Conservation (phyloP, 2,113 vertebrate species). For the Gambusia holbrooki region DNA sequence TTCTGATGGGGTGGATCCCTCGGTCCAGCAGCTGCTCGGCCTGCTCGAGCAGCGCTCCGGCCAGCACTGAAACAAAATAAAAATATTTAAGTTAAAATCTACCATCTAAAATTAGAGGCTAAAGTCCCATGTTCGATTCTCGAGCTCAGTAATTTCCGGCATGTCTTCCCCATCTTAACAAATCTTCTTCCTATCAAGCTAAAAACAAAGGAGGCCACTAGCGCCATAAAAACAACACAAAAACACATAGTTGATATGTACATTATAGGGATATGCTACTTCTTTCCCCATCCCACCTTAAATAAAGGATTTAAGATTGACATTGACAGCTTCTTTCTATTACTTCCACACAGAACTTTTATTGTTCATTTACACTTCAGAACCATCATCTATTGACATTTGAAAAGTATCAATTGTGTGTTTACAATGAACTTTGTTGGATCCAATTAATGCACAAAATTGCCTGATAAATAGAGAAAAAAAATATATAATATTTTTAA, state of each 20-base stretch:
- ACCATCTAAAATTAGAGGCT: background rate
- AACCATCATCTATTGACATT: background rate
- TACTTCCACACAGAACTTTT: background rate
- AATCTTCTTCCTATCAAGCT: background rate
- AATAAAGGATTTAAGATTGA: background rate
- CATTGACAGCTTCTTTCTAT: background rate
- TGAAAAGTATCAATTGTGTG: no score
- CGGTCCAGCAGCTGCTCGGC: constrained; percentile 94
- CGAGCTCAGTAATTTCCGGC: background rate
- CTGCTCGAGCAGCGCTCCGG: constrained; percentile 92
- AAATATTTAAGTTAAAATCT: background rate
- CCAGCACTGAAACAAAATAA: constrained; percentile 83
- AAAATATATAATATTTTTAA: no score
- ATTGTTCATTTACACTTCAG: background rate
- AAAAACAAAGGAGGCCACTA: background rate
- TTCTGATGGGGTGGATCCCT: constrained; percentile 95
- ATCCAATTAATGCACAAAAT: no score
- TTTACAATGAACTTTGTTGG: no score
- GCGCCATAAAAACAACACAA: background rate
- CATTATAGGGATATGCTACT: no score
- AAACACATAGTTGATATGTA: no score
- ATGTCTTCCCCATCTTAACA: background rate
- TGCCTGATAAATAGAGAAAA: no score
- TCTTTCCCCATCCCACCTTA: no score
- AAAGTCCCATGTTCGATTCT: background rate